Conservation (phyloP, 2,797 vertebrate species). For the Sus cebifrons region DNA sequence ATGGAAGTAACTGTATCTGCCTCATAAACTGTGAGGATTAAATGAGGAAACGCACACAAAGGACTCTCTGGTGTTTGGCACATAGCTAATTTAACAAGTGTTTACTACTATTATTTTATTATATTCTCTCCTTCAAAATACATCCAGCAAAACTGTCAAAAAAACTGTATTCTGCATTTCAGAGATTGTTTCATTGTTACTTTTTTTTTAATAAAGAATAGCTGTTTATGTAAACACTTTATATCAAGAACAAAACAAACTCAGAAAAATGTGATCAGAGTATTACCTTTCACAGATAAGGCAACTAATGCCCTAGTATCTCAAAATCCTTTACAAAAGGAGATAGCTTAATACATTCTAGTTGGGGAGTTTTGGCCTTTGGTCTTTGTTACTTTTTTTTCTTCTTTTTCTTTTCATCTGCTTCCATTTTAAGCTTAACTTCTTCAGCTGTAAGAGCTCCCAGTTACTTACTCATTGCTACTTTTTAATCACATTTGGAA, state of each 20-base stretch:
- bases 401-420: constrained; percentile 92
- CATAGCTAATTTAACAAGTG: neutral
- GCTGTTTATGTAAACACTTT: neutral
- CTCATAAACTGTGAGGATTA: neutral
- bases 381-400: constrained; percentile 83
- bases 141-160: neutral
- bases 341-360: constrained; percentile 42
- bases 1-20: neutral
- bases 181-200: neutral
- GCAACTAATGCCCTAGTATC: constrained; percentile 22
- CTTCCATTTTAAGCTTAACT: constrained; percentile 88
- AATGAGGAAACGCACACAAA: neutral
- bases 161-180: neutral
- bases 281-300: constrained; percentile 38
- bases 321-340: constrained; percentile 85
- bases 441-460: constrained; percentile 94
- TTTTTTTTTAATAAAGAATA: constrained; percentile 52
- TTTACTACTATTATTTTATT: neutral
- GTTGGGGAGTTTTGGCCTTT: neutral
- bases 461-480: constrained; percentile 96
- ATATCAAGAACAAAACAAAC: constrained; percentile 35
- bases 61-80: neutral
- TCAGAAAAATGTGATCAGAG: constrained; percentile 6
- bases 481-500: neutral
- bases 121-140: neutral